Evolutionary conservation across 1,140 invertebrate species (phyloP).

Genomic region (Anastatus disparis): DNA sequence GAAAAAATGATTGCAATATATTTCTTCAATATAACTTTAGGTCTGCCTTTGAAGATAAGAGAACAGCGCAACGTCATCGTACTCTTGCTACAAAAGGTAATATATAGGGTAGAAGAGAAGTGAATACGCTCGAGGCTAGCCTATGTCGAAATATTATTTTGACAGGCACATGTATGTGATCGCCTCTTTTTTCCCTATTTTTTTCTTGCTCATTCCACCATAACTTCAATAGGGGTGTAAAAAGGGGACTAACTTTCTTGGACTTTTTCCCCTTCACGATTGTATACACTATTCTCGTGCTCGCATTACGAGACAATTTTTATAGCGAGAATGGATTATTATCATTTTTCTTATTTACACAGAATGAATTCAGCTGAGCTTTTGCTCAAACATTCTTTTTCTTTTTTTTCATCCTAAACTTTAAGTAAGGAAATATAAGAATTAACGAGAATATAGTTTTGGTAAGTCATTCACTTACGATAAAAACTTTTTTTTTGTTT

Average conservation of each 20-base stretch:
- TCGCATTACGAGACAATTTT: slow-evolving; percentile 33
- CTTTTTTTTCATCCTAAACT: not conserved
- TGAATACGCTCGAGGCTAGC: not conserved
- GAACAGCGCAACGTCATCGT: not conserved
- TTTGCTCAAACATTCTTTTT: not conserved
- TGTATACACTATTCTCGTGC: not conserved
- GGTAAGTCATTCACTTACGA: not conserved
- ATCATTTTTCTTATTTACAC: slow-evolving; percentile 24
- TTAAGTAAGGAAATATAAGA: too few relatives aligned
- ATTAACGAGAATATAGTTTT: not conserved
- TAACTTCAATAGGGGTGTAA: not conserved
- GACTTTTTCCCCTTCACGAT: not conserved
- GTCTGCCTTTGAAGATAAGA: slow-evolving; percentile 15
- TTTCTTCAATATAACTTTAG: too few relatives aligned
- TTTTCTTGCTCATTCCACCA: not conserved
- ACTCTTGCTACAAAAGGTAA: slow-evolving; percentile 7
- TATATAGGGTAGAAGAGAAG: not conserved
- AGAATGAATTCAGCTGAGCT: not conserved
- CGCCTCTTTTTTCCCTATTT: not conserved
- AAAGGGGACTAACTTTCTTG: too few relatives aligned
- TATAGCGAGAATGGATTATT: slow-evolving; percentile 35
- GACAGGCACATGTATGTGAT: not conserved
- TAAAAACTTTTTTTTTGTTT: not conserved
- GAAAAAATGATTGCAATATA: not conserved
- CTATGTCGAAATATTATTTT: slow-evolving; percentile 26